These are phyloP conservation scores for Salvelinus fontinalis DNA, from an alignment of 2,113 vertebrate genomes.

Conservation along the genomic window DNA sequence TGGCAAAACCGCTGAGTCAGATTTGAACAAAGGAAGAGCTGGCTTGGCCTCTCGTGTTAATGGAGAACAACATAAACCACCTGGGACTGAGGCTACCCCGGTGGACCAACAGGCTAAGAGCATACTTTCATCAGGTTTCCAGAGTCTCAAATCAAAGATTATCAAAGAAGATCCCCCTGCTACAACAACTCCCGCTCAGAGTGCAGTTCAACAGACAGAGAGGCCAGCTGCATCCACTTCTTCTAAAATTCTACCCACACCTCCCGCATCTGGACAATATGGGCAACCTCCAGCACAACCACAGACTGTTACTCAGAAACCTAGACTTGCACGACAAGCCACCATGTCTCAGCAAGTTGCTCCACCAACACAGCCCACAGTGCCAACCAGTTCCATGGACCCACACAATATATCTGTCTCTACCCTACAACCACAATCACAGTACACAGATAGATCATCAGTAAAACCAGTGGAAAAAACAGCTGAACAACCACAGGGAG, in stretches of 20 bases:
- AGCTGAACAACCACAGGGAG: slow-evolving; percentile 72
- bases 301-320: slow-evolving; percentile 54
- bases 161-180: slow-evolving; percentile 61
- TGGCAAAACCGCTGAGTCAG: slow-evolving; percentile 72
- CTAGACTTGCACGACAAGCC: slow-evolving; percentile 66
- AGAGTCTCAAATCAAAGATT: slow-evolving; percentile 71
- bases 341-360: slow-evolving; percentile 61
- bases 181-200: slow-evolving; percentile 38
- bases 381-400: slow-evolving; percentile 45
- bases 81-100: slow-evolving; percentile 6
- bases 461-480: slow-evolving; percentile 34
- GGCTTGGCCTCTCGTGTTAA: neutral
- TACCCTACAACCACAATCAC: slow-evolving; percentile 14
- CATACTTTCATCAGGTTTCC: slow-evolving; percentile 64
- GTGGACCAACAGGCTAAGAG: slow-evolving; percentile 54
- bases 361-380: slow-evolving; percentile 55
- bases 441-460: slow-evolving; percentile 5
- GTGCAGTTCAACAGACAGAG: slow-evolving; percentile 32
- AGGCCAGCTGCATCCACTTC: slow-evolving; percentile 30
- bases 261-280: slow-evolving; percentile 39
- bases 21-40: slow-evolving; percentile 57
- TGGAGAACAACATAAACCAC: slow-evolving; percentile 18
- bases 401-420: slow-evolving; percentile 28
- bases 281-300: slow-evolving; percentile 14
- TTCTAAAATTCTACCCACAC: slow-evolving; percentile 59